phyloP scores from a whole-genome alignment of 2,888 invertebrate species.

The Drosophila sordidula region DNA sequence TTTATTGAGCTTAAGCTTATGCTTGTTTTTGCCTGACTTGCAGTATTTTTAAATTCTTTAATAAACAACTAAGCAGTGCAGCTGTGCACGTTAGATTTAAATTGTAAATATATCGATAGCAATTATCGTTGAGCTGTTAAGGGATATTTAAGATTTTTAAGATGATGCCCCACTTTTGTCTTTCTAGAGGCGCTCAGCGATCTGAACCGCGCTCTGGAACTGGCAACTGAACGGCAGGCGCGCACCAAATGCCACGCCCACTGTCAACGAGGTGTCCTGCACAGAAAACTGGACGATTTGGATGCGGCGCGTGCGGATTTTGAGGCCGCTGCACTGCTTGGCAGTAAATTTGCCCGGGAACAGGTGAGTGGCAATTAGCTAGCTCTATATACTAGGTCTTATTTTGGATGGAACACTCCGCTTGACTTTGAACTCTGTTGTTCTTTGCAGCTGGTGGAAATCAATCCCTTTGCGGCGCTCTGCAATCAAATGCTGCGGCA shows the following conservation, averaged over 20 bases:
- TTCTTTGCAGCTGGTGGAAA: conserved; percentile 88
- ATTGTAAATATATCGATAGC: not conserved
- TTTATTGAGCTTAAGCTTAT: not conserved
- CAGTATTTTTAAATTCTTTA: conserved; percentile 14
- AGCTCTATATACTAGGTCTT: no score
- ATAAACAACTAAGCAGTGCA: conserved; percentile 7
- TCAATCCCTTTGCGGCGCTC: conserved; percentile 97
- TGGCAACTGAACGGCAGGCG: conserved; percentile 87
- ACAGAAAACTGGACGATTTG: conserved; percentile 88
- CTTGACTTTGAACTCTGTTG: not conserved
- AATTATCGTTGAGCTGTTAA: not conserved
- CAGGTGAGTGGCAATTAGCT: conserved; percentile 86
- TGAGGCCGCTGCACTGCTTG: conserved; percentile 91
- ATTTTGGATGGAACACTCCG: no score
- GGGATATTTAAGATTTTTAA: not conserved
- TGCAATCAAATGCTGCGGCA: conserved; percentile 97
- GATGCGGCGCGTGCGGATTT: conserved; percentile 92
- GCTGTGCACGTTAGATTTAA: not conserved
- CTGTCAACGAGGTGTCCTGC: conserved; percentile 93
- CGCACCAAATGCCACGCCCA: conserved; percentile 90
- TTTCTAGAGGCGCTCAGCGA: conserved; percentile 90
- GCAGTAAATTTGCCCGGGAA: conserved; percentile 94
- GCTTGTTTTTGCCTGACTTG: accelerated
- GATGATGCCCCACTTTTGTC: not conserved
- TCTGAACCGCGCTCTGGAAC: conserved; percentile 89